Percentiles rank a stretch among this genome's conserved stretches.
phyloP scores from a whole-genome alignment of 2,797 vertebrate species.

The Taeniopygia guttata region DNA sequence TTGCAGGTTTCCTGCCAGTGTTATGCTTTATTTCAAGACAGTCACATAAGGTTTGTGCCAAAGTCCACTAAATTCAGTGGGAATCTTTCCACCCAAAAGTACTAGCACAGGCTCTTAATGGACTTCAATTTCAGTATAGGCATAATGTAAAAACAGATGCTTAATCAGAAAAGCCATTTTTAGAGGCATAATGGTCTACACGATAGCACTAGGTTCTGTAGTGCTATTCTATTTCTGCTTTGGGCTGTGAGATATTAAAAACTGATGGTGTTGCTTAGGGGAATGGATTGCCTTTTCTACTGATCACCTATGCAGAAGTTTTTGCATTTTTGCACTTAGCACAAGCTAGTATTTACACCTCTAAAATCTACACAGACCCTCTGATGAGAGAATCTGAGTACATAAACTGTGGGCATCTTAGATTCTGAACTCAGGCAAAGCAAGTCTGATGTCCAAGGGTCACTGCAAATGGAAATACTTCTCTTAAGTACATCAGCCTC shows the following conservation, averaged over 20 bases:
- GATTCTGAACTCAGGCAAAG: neutral
- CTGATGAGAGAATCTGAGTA: neutral
- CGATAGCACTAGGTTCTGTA: neutral
- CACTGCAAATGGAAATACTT: neutral
- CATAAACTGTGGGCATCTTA: neutral
- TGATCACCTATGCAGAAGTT: neutral
- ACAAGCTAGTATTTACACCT: neutral
- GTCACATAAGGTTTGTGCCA: neutral
- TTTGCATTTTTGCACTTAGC: neutral
- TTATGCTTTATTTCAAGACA: slow-evolving; percentile 4
- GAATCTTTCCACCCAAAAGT: neutral
- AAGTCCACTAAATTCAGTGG: neutral
- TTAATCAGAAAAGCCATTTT: slow-evolving; percentile 16
- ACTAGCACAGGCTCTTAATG: neutral
- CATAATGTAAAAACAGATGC: neutral
- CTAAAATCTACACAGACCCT: neutral
- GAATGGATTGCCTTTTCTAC: neutral
- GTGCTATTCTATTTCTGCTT: neutral
- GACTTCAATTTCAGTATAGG: neutral
- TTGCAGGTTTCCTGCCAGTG: neutral
- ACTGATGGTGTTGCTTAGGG: neutral
- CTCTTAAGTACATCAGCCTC: neutral
- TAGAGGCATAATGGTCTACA: neutral
- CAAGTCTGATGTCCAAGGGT: neutral
- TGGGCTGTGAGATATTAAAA: neutral